phyloP scores from a whole-genome alignment of 2,888 invertebrate genomes.

The Urechis unicinctus region DNA sequence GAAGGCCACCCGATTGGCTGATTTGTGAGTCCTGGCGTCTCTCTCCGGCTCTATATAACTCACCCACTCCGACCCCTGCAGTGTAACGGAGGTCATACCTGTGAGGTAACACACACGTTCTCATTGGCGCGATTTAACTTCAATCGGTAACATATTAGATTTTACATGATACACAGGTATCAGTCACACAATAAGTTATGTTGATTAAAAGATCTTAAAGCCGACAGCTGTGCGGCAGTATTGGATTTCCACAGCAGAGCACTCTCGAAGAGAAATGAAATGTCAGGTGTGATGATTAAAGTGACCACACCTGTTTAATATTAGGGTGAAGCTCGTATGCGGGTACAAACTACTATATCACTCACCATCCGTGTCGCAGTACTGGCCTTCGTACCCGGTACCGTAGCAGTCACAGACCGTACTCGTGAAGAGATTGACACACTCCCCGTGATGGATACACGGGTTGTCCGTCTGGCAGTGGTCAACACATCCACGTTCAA shows the following conservation, averaged over 20 bases:
- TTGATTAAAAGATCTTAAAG: no score
- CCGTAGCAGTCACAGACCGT: constrained; percentile 90
- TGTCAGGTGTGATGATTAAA: no score
- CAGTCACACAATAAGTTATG: no score
- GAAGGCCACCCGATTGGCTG: constrained; percentile 77
- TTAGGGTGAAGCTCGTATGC: no score
- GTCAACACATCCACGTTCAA: constrained; percentile 65
- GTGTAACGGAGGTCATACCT: constrained; percentile 81
- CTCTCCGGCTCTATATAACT: constrained; percentile 88
- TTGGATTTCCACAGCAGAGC: no score
- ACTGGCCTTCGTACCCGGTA: constrained; percentile 82
- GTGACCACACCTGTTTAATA: no score
- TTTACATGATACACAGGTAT: no score
- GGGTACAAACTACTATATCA: no score
- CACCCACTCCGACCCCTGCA: constrained; percentile 85
- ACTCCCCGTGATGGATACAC: constrained; percentile 79
- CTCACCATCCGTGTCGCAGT: constrained; percentile 58
- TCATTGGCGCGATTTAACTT: no score
- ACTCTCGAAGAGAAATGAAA: background rate
- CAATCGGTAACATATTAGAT: no score
- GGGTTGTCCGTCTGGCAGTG: constrained; percentile 64
- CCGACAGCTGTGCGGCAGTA: no score
- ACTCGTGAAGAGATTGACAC: constrained; percentile 85
- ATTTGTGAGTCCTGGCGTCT: constrained; percentile 84
- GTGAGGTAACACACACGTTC: no score